Evolutionary conservation across 2,888 invertebrate species (phyloP), one percentile per base, ranked within the genome.

Genomic region (Galeopsomyia nigrocyanea): DNA sequence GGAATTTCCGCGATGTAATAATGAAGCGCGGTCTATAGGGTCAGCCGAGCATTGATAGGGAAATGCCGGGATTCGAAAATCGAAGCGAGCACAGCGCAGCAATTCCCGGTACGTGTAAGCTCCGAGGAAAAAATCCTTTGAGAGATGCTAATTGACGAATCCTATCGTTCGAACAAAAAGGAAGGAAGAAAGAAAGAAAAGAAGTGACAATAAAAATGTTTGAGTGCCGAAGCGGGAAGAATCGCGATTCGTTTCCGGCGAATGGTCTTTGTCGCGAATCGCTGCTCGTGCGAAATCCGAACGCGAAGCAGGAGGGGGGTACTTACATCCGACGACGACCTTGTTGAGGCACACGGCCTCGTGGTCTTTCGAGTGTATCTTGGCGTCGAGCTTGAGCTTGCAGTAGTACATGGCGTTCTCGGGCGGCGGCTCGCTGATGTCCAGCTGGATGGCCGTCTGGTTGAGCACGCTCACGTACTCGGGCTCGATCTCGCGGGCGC

Each of bases 391-490:
- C 72, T 80, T 83, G 75, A 88, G 80, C 79, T 86, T 87, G 81
- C 93, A 93, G 77, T 88, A 89, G 80, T 90, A 91, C 77, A 88
- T 86, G 71, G 85, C 87, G 10, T 87, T 82, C 70, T 89, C 88
- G 73, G 89, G 89, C 21, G 89, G 87, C 66, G 90, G 90, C 73
- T 88, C 86, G 71, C 88, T 86, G 14, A 91, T 88, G 77, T 87
- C 88, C 75, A 93, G 82, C 77, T 87, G 87, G 75, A 92, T 89
- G 13, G 92, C 90, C 3, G 92, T 92, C 21, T 87, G 87, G 81
- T 93, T 93, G 46, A 92, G 77, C 68, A 90, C 87, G 58, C 87
- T 87, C 19, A 90, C 88, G 74, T 84, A 88, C 78, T 88, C 86
- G 5, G 80, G 75, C 31, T 88, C 85, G 73, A 90, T 81, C 55